Conservation (phyloP, 2,113 vertebrate genomes). For the Anarhynchus alexandrinus region DNA sequence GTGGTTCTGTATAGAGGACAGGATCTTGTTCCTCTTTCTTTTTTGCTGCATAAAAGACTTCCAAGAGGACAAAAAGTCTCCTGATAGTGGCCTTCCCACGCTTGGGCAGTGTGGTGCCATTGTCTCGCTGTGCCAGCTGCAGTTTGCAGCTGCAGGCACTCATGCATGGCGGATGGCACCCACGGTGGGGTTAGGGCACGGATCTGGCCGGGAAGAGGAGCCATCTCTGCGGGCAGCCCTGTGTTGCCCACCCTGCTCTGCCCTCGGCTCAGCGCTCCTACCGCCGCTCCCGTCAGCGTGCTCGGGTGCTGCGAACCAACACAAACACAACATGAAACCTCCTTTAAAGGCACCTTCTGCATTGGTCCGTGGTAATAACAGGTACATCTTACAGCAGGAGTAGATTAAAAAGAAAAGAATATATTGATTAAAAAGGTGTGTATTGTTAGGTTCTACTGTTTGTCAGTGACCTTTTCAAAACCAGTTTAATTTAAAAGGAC, state of each 20-base stretch:
- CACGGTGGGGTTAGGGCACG: rapidly evolving
- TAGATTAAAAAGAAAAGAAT: not conserved
- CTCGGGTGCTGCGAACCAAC: not conserved
- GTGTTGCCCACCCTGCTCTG: not conserved
- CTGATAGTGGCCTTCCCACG: too few species aligned
- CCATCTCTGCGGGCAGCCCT: not conserved
- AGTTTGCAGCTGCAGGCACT: not conserved
- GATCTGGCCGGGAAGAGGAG: not conserved
- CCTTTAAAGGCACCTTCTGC: not conserved
- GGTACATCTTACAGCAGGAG: not conserved
- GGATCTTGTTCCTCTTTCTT: not conserved
- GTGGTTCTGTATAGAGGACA: too few species aligned
- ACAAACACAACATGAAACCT: rapidly evolving
- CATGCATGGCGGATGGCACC: not conserved
- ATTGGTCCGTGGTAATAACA: not conserved
- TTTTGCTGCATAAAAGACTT: not conserved
- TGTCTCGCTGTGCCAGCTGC: not conserved
- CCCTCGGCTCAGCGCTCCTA: rapidly evolving
- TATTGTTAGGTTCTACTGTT: not conserved
- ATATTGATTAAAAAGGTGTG: not conserved
- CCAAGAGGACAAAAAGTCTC: not conserved
- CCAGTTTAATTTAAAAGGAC: not conserved
- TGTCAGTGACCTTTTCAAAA: not conserved
- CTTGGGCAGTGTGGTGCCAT: not conserved
- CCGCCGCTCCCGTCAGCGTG: rapidly evolving